phyloP scores from a whole-genome alignment of 2,888 invertebrate genomes.

The Thelaira solivaga region DNA sequence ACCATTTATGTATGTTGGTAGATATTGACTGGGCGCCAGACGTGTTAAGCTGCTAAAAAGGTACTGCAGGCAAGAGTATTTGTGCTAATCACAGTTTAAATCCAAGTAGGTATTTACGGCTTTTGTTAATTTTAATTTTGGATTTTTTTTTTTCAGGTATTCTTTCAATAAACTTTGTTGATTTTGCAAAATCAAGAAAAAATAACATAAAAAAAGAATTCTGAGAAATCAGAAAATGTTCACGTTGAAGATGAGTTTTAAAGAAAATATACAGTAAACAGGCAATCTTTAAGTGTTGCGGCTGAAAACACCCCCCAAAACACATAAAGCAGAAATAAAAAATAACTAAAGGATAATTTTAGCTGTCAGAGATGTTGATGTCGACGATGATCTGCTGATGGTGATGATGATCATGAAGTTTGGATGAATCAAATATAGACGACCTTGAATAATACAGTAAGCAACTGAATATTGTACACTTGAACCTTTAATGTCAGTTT shows the following conservation, averaged over 20 bases:
- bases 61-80: slow-evolving; percentile 17
- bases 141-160: slow-evolving; percentile 6
- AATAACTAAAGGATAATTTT: slow-evolving; percentile 31
- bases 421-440: slow-evolving; percentile 15
- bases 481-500: neutral
- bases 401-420: slow-evolving; percentile 9
- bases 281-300: slow-evolving; percentile 28
- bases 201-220: slow-evolving; percentile 22
- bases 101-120: slow-evolving; percentile 5
- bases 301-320: slow-evolving; percentile 28
- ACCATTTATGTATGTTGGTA: slow-evolving; percentile 6
- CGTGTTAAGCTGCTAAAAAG: slow-evolving; percentile 51
- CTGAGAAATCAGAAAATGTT: slow-evolving; percentile 42
- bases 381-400: neutral
- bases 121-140: slow-evolving; percentile 3
- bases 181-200: slow-evolving; percentile 37
- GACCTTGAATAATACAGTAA: slow-evolving; percentile 22
- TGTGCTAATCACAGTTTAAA: slow-evolving; percentile 53
- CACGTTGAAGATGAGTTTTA: slow-evolving; percentile 16
- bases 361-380: slow-evolving; percentile 24
- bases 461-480: neutral
- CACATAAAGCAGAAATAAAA: neutral
- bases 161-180: slow-evolving; percentile 31
- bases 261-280: slow-evolving; percentile 12
- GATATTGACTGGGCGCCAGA: slow-evolving; percentile 53